Base-by-base conservation (phyloP, 2,113 vertebrate species). In the Motacilla alba region DNA sequence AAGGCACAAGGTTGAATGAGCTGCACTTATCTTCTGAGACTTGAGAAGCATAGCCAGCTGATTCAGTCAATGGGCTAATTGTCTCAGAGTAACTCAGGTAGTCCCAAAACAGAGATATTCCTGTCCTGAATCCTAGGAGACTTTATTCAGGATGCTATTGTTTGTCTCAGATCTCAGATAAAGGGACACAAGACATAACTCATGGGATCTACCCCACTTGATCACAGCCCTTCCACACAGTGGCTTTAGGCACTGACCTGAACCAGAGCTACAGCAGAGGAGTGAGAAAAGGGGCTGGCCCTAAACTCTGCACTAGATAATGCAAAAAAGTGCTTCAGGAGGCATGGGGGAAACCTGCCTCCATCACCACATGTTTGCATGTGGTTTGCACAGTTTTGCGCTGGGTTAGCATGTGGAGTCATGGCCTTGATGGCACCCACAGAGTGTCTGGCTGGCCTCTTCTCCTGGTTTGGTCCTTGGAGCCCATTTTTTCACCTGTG, bases 351-450 rank as follows among this genome's bases (percentile, higher is more conserved):
- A 72, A 85, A 68, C 44, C 47, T 79, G 56, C 60, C 60, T 55
- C 31, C 67, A 24, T 19, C 47, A 15, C 0, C 47, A 17, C 0
- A 0, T 5, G 35, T 35, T 35, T 35, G 35, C 35, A 35, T 35
- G 35, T 35, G 35, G 35, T 35, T 35, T 35, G 35, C 35, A 35
- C 35, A 33, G 27, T 47, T 60, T 50, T 67, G 47, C 1, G 0
- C 31, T 58, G 56, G 27, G 14, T 79, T 72, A 19, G 11, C 62
- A 0, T 0, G 52, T 15, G 24, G 83, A 83, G 28, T 24, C 37
- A 4, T 4, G 23, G 12, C 24, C 28, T 21, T 41, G 26, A n/a
- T 82, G 37, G 23, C 53, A 75, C 6, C 5, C 10, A 0, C 23
- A 12, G 5, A 21, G 69, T 7, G 30, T 22, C 58, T 37, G 43